Conservation (phyloP, 2,888 invertebrate species). For the Apomyelois bistriatella region DNA sequence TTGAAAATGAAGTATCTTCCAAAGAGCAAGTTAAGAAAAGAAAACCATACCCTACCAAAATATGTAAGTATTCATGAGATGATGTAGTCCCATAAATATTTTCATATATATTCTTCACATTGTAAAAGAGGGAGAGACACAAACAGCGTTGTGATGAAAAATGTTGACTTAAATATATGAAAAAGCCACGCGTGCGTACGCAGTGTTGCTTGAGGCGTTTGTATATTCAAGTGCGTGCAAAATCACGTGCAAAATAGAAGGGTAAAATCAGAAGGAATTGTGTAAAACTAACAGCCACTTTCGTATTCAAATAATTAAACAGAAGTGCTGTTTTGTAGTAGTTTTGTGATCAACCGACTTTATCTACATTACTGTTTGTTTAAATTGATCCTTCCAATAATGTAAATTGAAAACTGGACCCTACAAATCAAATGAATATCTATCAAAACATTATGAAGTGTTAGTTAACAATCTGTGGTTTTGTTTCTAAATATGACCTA, state of each 20-base stretch:
- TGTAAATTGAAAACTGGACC: neutral
- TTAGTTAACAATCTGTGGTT: neutral
- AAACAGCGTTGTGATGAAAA: slow-evolving; percentile 46
- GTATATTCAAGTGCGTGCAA: neutral
- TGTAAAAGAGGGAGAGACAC: slow-evolving; percentile 32
- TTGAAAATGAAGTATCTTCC: neutral
- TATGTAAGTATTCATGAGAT: slow-evolving; percentile 14
- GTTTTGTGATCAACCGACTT: no score
- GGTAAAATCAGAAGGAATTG: no score
- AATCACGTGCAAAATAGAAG: neutral
- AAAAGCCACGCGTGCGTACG: slow-evolving; percentile 41
- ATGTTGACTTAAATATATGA: slow-evolving; percentile 45
- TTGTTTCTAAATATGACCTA: neutral
- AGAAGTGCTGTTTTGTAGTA: no score
- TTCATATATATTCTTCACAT: slow-evolving; percentile 31
- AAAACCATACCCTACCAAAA: neutral
- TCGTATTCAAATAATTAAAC: no score
- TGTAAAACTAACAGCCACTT: no score
- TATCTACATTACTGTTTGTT: neutral
- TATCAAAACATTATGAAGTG: neutral
- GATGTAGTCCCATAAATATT: slow-evolving; percentile 31
- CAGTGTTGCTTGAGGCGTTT: slow-evolving; percentile 20
- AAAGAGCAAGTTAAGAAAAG: neutral
- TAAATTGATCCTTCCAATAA: neutral
- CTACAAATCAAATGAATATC: neutral